Evolutionary conservation across 2,888 invertebrate species (phyloP).

Genomic region (Orthosia gracilis): DNA sequence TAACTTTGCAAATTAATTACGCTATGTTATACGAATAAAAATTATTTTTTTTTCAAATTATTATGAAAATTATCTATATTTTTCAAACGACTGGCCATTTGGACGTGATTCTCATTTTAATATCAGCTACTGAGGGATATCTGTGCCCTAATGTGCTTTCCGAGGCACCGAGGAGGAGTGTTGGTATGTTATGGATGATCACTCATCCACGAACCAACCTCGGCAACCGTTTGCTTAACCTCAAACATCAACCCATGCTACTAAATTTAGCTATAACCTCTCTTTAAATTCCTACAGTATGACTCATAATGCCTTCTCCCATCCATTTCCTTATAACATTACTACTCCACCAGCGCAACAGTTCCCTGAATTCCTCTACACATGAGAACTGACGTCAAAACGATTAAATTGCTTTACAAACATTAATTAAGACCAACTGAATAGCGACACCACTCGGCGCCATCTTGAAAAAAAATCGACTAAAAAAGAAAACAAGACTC

Average conservation of each 20-base stretch:
- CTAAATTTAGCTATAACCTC: not conserved
- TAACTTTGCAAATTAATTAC: too few species aligned
- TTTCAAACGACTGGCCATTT: too few species aligned
- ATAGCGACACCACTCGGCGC: slow-evolving; percentile 33
- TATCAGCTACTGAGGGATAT: too few species aligned
- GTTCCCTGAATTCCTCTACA: slow-evolving; percentile 9
- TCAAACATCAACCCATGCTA: not conserved
- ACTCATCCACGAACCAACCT: not conserved
- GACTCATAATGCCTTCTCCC: slow-evolving; percentile 1
- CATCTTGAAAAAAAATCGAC: slow-evolving; percentile 45
- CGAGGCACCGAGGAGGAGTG: not conserved
- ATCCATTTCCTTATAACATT: slow-evolving; percentile 18
- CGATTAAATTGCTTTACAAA: slow-evolving; percentile 62
- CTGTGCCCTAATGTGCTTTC: too few species aligned
- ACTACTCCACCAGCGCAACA: slow-evolving; percentile 10
- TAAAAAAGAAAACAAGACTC: slow-evolving; percentile 47
- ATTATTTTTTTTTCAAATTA: too few species aligned
- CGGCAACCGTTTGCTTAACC: not conserved
- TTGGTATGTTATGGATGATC: not conserved
- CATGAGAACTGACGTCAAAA: slow-evolving; percentile 53
- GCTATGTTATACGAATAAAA: too few species aligned
- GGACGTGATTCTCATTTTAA: too few species aligned
- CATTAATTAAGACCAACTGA: slow-evolving; percentile 60
- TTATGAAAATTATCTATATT: too few species aligned
- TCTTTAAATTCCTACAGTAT: not conserved